Conservation (phyloP, 2,797 vertebrate genomes). For the Amphiprion clarkii region DNA sequence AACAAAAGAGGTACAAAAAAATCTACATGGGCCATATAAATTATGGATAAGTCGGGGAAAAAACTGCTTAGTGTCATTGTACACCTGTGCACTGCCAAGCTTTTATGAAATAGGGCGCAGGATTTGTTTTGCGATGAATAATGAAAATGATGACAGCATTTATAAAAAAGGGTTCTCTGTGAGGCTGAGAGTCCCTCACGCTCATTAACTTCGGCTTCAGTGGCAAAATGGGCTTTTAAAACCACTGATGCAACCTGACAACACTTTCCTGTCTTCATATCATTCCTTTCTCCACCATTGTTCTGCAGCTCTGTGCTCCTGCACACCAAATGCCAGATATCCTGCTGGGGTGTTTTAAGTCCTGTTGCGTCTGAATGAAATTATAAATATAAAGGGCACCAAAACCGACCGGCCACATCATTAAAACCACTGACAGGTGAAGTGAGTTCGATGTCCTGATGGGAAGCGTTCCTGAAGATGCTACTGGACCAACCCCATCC, state of each 20-base stretch:
- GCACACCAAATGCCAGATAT: neutral
- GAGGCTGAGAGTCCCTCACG: neutral
- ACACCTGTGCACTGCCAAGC: neutral
- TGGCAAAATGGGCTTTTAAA: constrained; percentile 9
- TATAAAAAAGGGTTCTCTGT: constrained; percentile 4
- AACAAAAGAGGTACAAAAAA: no score
- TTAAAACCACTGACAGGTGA: no score
- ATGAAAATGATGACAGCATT: constrained; percentile 13
- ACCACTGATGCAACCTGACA: constrained; percentile 7
- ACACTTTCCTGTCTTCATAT: constrained; percentile 3
- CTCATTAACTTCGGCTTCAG: constrained; percentile 30
- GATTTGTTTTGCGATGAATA: neutral
- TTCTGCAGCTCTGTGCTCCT: neutral
- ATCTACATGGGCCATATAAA: neutral
- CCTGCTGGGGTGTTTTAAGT: neutral
- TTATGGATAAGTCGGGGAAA: neutral
- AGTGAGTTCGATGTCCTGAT: no score
- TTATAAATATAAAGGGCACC: neutral
- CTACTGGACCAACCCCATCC: no score
- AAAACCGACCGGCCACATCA: no score
- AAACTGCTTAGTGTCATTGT: neutral
- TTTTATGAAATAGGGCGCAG: neutral
- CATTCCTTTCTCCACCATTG: neutral
- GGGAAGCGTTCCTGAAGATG: no score
- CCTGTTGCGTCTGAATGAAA: neutral